Conservation (phyloP, 2,888 invertebrate species). For the Drosophila leonis region DNA sequence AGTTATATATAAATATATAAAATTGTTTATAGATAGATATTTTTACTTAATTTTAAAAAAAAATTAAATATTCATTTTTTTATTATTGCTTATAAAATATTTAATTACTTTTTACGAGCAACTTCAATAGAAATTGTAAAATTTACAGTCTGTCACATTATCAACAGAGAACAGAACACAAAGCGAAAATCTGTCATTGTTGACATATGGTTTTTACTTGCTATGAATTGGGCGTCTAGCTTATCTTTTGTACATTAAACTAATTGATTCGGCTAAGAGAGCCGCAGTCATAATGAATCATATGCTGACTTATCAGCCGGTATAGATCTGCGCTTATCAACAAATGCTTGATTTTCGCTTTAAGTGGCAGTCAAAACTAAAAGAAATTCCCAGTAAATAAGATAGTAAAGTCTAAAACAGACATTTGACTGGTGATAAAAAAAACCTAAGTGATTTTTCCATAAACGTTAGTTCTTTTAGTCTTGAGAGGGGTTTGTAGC, state of each 20-base stretch:
- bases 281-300: neutral
- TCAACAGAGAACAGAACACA: conserved; percentile 16
- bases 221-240: neutral
- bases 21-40: too few relatives aligned
- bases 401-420: neutral
- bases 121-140: neutral
- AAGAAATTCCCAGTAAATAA: neutral
- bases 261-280: conserved; percentile 14
- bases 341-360: conserved; percentile 13
- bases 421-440: neutral
- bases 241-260: conserved; percentile 18
- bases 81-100: neutral
- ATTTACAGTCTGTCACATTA: conserved; percentile 11
- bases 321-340: conserved; percentile 19
- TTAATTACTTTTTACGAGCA: neutral
- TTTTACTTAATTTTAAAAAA: too few relatives aligned
- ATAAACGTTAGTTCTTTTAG: neutral
- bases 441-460: neutral
- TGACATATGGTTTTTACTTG: conserved; percentile 24
- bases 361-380: neutral
- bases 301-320: conserved; percentile 16
- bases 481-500: neutral
- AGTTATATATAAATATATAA: too few relatives aligned
- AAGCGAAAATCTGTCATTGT: conserved; percentile 10
- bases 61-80: too few relatives aligned